Base-by-base conservation (phyloP, 2,888 invertebrate genomes). In the Drosophila nr. fundita region DNA sequence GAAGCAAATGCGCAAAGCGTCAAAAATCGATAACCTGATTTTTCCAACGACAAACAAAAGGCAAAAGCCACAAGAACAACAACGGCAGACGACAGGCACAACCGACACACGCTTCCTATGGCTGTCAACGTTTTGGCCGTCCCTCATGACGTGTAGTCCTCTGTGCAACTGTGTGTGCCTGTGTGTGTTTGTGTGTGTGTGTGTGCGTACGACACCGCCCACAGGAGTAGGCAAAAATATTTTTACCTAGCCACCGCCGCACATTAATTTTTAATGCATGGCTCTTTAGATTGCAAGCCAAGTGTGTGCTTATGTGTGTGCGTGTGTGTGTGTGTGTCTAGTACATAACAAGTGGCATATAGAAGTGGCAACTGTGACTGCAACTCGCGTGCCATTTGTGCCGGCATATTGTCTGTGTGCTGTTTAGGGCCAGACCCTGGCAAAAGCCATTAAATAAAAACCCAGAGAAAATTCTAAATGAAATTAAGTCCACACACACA, bases 21-120 rank as follows among this genome's bases (percentile, higher is more conserved):
- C 62, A 76, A 84, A 85, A 85, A 89, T 85, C 84, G 84, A 85
- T 85, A 85, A 70, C 84, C 84, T 85, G 84, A 85, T 89, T 89
- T 89, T 86, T 76, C 67, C 69, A 77, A 67, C 74, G 64, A 68
- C 87, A 89, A 88, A 86, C 89, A 84, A 85, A 83, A 83, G 87
- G 49, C 72, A 83, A 54, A 10, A 53, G 24, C 42, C 8, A 21
- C 21, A 24, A 48, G 30, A 52, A 57, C 40, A 30, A 57, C 45
- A 55, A 30, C 13, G 11, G 36, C 45, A 62, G n/a, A 50, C 73
- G 75, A 62, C 62, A 67, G 63, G 55, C 77, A 66, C 62, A 77
- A 64, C 52, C 71, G 77, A 80, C 67, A 75, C 45, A 76, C 71
- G 72, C 59, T 78, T 80, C 67, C 67, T 71, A 68, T 68, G 50